A percentile compares a stretch with the other conserved stretches of the same genome.
Conservation (phyloP, 1,140 invertebrate species). For the Doryteuthis pealeii region DNA sequence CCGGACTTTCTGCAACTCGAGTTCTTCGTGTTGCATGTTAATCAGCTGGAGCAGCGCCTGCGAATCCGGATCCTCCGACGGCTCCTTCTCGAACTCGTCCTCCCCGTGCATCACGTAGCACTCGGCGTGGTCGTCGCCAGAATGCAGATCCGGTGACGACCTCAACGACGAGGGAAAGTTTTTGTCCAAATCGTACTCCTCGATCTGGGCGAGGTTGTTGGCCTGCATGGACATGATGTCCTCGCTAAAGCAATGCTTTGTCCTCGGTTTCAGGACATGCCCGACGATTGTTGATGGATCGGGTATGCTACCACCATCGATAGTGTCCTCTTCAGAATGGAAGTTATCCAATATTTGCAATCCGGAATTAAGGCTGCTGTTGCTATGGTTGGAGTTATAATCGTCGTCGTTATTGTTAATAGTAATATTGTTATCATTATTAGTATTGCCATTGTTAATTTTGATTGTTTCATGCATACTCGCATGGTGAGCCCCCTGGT, state of each 20-base stretch:
- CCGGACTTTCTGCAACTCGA: constrained; percentile 84
- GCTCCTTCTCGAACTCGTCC: constrained; percentile 15
- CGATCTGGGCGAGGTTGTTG: constrained; percentile 58
- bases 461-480: background rate
- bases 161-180: constrained; percentile 41
- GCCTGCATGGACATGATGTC: background rate
- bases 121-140: constrained; percentile 36
- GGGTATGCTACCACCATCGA: constrained; percentile 12
- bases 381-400: background rate
- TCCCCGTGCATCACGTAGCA: constrained; percentile 31
- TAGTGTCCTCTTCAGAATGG: constrained; percentile 15
- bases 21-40: constrained; percentile 85
- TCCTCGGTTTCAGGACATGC: constrained; percentile 14
- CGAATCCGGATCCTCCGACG: constrained; percentile 59
- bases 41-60: constrained; percentile 80
- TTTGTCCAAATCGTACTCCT: constrained; percentile 50
- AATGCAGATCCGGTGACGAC: background rate
- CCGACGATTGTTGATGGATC: background rate
- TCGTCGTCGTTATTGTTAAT: background rate
- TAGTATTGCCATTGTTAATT: background rate
- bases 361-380: background rate
- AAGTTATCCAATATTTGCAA: background rate
- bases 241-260: background rate
- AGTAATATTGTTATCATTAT: background rate
- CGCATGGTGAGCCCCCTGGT: background rate